phyloP scores from a whole-genome alignment of 2,888 invertebrate species.

The Eupithecia abbreviata region DNA sequence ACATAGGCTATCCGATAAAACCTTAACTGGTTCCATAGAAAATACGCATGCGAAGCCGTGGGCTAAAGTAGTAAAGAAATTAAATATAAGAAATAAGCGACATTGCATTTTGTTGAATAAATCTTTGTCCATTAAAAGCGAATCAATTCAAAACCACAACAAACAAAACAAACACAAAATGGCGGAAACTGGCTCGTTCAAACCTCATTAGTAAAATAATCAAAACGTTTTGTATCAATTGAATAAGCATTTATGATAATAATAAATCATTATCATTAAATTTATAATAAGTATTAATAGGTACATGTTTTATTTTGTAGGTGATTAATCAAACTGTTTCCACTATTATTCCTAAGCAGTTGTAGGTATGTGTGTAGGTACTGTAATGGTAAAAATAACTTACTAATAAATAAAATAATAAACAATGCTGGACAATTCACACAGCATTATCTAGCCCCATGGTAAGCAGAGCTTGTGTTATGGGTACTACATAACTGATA shows the following conservation, averaged over 20 bases:
- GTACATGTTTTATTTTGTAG: background rate
- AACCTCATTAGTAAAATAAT: conserved; percentile 3
- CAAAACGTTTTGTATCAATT: background rate
- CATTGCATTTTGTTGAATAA: background rate
- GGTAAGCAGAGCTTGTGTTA: no score
- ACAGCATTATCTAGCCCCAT: no score
- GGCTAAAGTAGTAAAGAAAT: no score
- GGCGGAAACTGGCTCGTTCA: conserved; percentile 1
- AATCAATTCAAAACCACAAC: background rate
- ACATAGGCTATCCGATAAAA: no score
- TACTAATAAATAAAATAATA: no score
- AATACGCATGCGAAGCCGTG: no score
- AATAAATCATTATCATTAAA: no score
- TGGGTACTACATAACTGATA: no score
- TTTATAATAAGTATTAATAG: no score
- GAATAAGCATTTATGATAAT: conserved; percentile 5
- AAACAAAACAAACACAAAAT: background rate
- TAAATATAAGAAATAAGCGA: no score
- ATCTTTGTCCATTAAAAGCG: background rate
- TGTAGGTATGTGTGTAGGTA: background rate
- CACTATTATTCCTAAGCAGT: background rate
- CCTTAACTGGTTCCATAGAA: no score
- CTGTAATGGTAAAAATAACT: background rate
- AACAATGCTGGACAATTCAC: no score
- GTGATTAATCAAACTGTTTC: background rate